A percentile compares a stretch with the other conserved stretches of the same genome.
These are phyloP conservation scores for Drosophila niveifrons DNA, from an alignment of 2,888 invertebrate species.

Conservation along the genomic window DNA sequence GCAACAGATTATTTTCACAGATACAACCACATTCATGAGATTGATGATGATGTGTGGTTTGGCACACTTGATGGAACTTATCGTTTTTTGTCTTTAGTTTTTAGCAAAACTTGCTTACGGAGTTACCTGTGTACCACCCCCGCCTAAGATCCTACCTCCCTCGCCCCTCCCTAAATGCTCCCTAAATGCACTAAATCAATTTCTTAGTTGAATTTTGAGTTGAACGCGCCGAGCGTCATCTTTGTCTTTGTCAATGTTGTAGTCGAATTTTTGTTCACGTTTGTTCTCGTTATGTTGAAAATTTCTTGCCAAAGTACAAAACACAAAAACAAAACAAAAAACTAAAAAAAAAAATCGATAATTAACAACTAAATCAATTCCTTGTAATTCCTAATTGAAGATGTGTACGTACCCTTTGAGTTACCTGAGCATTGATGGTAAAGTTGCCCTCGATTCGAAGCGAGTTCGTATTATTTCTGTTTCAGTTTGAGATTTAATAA, in stretches of 20 bases:
- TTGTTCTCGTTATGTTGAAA: slow-evolving; percentile 79
- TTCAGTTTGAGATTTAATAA: slow-evolving; percentile 38
- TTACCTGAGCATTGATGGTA: slow-evolving; percentile 59
- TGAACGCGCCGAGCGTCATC: slow-evolving; percentile 51
- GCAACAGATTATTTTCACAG: slow-evolving; percentile 32
- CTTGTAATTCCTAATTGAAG: slow-evolving; percentile 70
- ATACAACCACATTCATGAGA: neutral
- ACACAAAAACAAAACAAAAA: slow-evolving; percentile 25
- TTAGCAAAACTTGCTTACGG: slow-evolving; percentile 75
- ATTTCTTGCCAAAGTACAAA: slow-evolving; percentile 80
- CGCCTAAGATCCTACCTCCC: slow-evolving; percentile 37
- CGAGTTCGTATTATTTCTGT: slow-evolving; percentile 45
- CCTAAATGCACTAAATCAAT: slow-evolving; percentile 74
- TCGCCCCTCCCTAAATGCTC: neutral
- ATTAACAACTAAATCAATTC: slow-evolving; percentile 70
- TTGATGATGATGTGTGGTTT: neutral
- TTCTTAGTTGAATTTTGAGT: slow-evolving; percentile 80
- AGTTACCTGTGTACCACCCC: slow-evolving; percentile 72
- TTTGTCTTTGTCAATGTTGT: slow-evolving; percentile 75
- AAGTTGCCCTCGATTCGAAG: slow-evolving; percentile 36
- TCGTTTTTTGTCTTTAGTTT: slow-evolving; percentile 28
- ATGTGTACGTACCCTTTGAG: slow-evolving; percentile 63
- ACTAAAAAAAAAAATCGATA: slow-evolving; percentile 34
- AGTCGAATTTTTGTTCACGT: slow-evolving; percentile 80
- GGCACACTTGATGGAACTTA: slow-evolving; percentile 27